These are phyloP conservation scores for Eulithis testata DNA, from an alignment of 2,888 invertebrate genomes.

Conservation along the genomic window DNA sequence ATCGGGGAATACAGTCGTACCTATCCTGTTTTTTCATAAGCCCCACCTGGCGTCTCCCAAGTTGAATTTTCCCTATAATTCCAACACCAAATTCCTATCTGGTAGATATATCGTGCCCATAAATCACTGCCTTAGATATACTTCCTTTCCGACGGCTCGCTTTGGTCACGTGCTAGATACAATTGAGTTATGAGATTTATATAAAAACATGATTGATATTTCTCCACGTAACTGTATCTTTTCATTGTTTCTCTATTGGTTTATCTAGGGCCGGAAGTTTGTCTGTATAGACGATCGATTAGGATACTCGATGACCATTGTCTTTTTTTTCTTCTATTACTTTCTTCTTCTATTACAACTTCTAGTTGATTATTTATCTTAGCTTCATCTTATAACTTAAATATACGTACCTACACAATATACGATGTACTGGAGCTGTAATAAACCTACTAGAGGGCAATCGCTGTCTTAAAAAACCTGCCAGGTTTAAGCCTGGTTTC, in stretches of 20 bases:
- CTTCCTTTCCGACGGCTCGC: constrained; percentile 23
- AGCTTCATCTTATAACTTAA: too few species aligned
- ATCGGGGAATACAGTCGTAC: too few species aligned
- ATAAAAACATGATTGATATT: constrained; percentile 2
- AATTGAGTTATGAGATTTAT: constrained; percentile 38
- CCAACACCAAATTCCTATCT: constrained; percentile 16
- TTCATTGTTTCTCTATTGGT: not conserved
- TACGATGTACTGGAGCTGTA: too few species aligned
- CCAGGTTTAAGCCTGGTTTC: too few species aligned
- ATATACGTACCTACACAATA: too few species aligned
- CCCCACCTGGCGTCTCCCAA: constrained; percentile 13
- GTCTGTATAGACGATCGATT: too few species aligned
- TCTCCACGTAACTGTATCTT: not conserved
- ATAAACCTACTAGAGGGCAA: too few species aligned
- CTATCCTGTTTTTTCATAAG: not conserved
- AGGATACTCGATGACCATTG: too few species aligned
- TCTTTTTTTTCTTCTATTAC: too few species aligned
- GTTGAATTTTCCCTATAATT: constrained; percentile 20
- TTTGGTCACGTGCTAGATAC: constrained; percentile 35
- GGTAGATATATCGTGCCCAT: constrained; percentile 25
- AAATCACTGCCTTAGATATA: constrained; percentile 30
- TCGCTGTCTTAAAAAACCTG: too few species aligned
- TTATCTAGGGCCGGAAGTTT: not conserved
- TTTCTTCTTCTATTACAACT: too few species aligned
- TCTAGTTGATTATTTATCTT: too few species aligned